Conservation (phyloP, 2,888 invertebrate genomes). For the Monoplex corrugatus region DNA sequence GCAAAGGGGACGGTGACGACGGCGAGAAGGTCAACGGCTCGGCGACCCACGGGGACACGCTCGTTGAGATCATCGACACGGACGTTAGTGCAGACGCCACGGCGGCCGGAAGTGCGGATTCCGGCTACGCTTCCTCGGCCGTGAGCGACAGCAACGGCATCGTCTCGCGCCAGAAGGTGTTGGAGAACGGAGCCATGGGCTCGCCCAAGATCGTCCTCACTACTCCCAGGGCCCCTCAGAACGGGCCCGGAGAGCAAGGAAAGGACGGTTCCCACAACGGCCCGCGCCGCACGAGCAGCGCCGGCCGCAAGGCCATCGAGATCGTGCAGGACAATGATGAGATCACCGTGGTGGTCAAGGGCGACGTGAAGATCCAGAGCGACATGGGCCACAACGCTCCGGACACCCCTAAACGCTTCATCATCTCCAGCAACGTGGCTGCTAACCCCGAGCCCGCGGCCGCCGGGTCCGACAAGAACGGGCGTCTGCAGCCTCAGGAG, state of each 20-base stretch:
- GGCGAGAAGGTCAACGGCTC: slow-evolving; percentile 36
- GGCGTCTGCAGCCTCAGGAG: slow-evolving; percentile 17
- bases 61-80: slow-evolving; percentile 37
- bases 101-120: slow-evolving; percentile 40
- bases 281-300: slow-evolving; percentile 22
- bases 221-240: slow-evolving; percentile 47
- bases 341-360: slow-evolving; percentile 64
- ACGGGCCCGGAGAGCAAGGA: not conserved
- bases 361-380: slow-evolving; percentile 60
- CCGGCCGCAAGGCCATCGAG: slow-evolving; percentile 58
- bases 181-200: slow-evolving; percentile 59
- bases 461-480: slow-evolving; percentile 5
- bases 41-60: not conserved
- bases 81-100: not conserved
- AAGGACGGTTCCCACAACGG: not conserved
- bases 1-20: slow-evolving; percentile 40
- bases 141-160: slow-evolving; percentile 43
- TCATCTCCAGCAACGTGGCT: slow-evolving; percentile 46
- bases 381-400: slow-evolving; percentile 46
- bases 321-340: slow-evolving; percentile 66
- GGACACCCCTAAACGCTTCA: slow-evolving; percentile 51
- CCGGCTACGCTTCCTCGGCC: slow-evolving; percentile 22
- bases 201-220: slow-evolving; percentile 65
- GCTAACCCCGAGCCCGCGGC: not conserved
- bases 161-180: slow-evolving; percentile 57